These are phyloP conservation scores for Polyodon spathula DNA, from an alignment of 2,113 vertebrate species.

Conservation along the genomic window DNA sequence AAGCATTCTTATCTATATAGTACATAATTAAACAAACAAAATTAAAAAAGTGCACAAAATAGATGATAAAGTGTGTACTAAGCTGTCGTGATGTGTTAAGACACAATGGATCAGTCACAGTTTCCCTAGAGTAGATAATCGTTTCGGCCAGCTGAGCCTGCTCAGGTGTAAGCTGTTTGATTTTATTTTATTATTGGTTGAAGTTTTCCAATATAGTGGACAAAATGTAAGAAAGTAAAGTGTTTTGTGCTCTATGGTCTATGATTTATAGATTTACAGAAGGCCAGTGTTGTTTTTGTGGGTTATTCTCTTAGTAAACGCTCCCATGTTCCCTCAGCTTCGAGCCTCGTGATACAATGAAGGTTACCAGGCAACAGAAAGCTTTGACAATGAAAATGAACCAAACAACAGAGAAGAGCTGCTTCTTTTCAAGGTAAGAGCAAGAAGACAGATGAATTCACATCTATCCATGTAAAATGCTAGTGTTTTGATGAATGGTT, in stretches of 20 bases:
- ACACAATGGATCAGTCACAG: constrained; percentile 54
- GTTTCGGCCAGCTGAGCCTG: constrained; percentile 59
- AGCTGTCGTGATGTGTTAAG: constrained; percentile 51
- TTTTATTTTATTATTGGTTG: constrained; percentile 29
- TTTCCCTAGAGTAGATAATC: constrained; percentile 64
- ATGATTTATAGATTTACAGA: neutral
- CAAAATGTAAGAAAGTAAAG: neutral
- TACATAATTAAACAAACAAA: constrained; percentile 3
- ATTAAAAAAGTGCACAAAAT: constrained; percentile 29
- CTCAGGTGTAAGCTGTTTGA: constrained; percentile 42
- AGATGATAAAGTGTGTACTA: constrained; percentile 61
- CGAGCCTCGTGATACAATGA: constrained; percentile 50
- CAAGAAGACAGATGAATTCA: neutral
- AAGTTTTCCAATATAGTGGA: constrained; percentile 14
- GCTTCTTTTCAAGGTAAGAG: constrained; percentile 70
- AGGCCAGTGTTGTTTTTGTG: neutral
- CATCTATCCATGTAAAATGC: neutral
- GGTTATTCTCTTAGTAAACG: neutral
- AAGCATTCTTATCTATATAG: too few relatives aligned
- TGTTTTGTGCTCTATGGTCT: constrained; percentile 27
- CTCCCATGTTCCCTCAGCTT: constrained; percentile 31
- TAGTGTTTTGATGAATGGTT: neutral
- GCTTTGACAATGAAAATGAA: constrained; percentile 49
- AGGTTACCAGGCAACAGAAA: constrained; percentile 41
- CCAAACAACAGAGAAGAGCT: constrained; percentile 38